Evolutionary conservation across 2,888 invertebrate species (phyloP).

Genomic region (Limenitis camilla): DNA sequence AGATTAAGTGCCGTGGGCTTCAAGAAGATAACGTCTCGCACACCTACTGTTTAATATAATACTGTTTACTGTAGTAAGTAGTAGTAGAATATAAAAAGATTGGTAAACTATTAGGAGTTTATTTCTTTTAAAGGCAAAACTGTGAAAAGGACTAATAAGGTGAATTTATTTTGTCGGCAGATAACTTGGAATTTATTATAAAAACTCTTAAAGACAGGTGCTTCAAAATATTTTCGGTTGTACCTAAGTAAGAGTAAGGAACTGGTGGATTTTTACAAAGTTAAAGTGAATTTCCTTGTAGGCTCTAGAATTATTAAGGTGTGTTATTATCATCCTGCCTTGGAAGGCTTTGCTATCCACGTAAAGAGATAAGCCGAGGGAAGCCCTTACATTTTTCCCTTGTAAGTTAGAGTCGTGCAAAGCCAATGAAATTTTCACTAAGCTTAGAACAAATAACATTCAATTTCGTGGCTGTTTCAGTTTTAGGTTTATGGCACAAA

Average conservation of each 20-base stretch:
- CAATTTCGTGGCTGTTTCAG: too few species aligned
- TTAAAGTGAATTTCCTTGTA: constrained; percentile 2
- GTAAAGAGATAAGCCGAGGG: constrained; percentile 21
- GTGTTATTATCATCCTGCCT: constrained; percentile 9
- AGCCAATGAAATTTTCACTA: constrained; percentile 8
- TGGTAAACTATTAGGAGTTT: too few species aligned
- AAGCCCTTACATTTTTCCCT: constrained; percentile 19
- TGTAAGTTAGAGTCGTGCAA: constrained; percentile 8
- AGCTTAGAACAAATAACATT: not conserved
- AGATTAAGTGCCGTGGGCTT: constrained; percentile 11
- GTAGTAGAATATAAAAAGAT: too few species aligned
- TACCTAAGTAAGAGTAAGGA: not conserved
- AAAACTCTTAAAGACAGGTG: too few species aligned
- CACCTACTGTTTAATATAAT: constrained; percentile 3
- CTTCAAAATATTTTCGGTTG: not conserved
- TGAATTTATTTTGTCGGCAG: too few species aligned
- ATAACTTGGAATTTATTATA: too few species aligned
- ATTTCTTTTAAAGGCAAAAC: too few species aligned
- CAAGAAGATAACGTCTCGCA: constrained; percentile 4
- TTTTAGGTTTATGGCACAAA: too few species aligned
- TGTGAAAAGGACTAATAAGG: too few species aligned
- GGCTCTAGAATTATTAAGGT: constrained; percentile 6
- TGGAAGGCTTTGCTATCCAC: constrained; percentile 8
- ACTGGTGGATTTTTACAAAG: not conserved
- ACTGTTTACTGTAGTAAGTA: too few species aligned